A percentile compares a stretch with the other conserved stretches of the same genome.
phyloP scores from a whole-genome alignment of 2,797 vertebrate genomes.

The Gallinago solitaria region DNA sequence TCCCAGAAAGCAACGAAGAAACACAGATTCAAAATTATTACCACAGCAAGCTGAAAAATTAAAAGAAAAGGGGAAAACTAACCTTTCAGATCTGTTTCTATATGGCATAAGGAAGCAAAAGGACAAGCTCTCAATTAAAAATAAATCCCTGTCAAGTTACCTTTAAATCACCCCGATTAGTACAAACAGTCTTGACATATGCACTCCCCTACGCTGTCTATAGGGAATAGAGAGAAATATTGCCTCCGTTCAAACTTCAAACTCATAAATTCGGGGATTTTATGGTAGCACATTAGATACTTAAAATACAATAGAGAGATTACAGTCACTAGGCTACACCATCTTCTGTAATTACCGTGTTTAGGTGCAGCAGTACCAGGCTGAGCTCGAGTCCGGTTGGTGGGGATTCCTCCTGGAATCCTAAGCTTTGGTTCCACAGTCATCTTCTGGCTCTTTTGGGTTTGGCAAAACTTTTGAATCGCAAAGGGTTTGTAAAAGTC shows the following conservation, averaged over 20 bases:
- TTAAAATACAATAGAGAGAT: conserved; percentile 41
- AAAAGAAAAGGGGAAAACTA: background rate
- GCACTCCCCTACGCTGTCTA: background rate
- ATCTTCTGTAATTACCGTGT: background rate
- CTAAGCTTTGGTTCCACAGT: background rate
- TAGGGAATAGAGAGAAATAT: conserved; percentile 53
- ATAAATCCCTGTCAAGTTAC: conserved; percentile 22
- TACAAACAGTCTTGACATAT: conserved; percentile 51
- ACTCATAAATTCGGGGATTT: conserved; percentile 34
- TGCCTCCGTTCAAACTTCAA: conserved; percentile 46
- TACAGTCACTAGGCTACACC: conserved; percentile 26
- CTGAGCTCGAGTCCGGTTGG: background rate
- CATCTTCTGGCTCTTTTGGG: background rate
- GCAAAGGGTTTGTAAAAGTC: background rate
- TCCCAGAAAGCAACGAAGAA: background rate
- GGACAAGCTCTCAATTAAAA: conserved; percentile 39
- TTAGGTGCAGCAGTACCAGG: background rate
- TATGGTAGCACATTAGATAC: background rate
- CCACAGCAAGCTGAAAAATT: background rate
- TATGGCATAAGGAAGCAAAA: conserved; percentile 1
- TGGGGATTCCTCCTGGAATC: background rate
- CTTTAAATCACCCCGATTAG: conserved; percentile 37
- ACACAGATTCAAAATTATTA: background rate
- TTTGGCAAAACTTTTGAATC: background rate
- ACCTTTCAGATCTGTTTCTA: background rate